Evolutionary conservation across 2,888 invertebrate species (phyloP).

Genomic region (Blera fallax): DNA sequence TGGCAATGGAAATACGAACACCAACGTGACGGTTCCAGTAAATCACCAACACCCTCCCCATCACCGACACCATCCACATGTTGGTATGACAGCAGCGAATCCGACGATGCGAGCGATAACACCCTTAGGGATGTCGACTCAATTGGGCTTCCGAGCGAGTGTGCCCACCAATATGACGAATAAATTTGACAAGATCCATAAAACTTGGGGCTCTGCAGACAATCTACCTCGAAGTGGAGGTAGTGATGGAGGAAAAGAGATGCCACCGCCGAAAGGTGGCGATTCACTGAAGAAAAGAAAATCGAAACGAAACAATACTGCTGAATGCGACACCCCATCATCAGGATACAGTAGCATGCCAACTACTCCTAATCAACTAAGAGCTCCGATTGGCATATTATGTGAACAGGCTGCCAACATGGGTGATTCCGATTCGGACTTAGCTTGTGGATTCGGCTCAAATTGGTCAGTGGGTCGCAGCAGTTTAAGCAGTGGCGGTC

Average conservation of each 20-base stretch:
- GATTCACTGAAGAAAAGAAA: slow-evolving; percentile 87
- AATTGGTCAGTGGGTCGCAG: slow-evolving; percentile 84
- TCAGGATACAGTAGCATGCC: slow-evolving; percentile 85
- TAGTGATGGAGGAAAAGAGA: slow-evolving; percentile 82
- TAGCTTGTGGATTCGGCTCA: slow-evolving; percentile 92
- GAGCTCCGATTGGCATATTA: slow-evolving; percentile 79
- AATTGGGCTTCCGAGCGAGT: slow-evolving; percentile 77
- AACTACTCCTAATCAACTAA: slow-evolving; percentile 86
- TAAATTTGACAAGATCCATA: slow-evolving; percentile 88
- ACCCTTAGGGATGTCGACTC: slow-evolving; percentile 77
- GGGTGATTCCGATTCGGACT: slow-evolving; percentile 91
- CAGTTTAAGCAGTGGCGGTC: slow-evolving; percentile 67
- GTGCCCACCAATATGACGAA: slow-evolving; percentile 78
- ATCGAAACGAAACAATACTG: slow-evolving; percentile 83
- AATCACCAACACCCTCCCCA: slow-evolving; percentile 82
- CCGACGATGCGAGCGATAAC: slow-evolving; percentile 77
- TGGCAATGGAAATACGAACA: slow-evolving; percentile 82
- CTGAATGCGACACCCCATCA: slow-evolving; percentile 77
- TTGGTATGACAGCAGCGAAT: slow-evolving; percentile 79
- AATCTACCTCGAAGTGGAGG: slow-evolving; percentile 86
- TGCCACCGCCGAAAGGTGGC: slow-evolving; percentile 90
- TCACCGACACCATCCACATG: slow-evolving; percentile 80
- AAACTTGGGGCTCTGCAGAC: slow-evolving; percentile 95
- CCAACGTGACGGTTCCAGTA: slow-evolving; percentile 76
- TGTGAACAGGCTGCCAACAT: slow-evolving; percentile 69